Evolutionary conservation across 2,888 invertebrate genomes (phyloP), one percentile per base, ranked within the genome.

Genomic region (Aspidiotus destructor): DNA sequence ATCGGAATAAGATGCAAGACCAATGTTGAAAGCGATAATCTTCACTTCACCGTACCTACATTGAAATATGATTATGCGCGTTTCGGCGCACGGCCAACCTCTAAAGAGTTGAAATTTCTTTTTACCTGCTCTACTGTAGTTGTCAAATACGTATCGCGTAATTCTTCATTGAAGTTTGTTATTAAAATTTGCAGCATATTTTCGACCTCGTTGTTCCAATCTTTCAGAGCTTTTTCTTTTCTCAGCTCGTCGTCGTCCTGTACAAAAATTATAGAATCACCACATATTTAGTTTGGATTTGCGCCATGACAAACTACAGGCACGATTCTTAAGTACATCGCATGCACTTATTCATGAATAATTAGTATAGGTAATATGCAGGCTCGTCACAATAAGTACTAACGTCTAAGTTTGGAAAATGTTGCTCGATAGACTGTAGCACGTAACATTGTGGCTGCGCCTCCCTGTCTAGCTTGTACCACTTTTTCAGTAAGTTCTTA

Each of bases 111-210:
- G n/a, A n/a, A n/a, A n/a, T 48, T n/a, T 48, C n/a, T n/a, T 13
- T 6, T 48, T 60, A 85, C 85, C 82, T 89, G 89, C 77, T 89
- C 89, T 7, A 89, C 85, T 0, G 88, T 87, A 7, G 89, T 89
- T 7, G 88, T 87, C 72, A 89, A 82, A 77, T 89, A 89, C 0
- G 88, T 88, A 74, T 89, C 88, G 73, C 87, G 83, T 28, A 89
- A 83, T 76, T 89, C 89, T 74, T 85, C 85, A 11, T 87, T 85
- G 76, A 89, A 82, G 0, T 87, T 85, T 48, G 84, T 82, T 53
- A 88, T 82, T 70, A 90, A 81, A 28, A 86, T 84, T 70, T 82
- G 82, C 1, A 90, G 79, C 71, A 89, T 83, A 74, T 81, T 79
- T 71, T 83, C 82, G 9, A 84, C 80, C 74, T 84, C 84, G 0